Percentiles rank a stretch among this genome's conserved stretches.
Evolutionary conservation across 2,888 invertebrate genomes (phyloP).

Genomic region (Mesorhabditis spiculigera): DNA sequence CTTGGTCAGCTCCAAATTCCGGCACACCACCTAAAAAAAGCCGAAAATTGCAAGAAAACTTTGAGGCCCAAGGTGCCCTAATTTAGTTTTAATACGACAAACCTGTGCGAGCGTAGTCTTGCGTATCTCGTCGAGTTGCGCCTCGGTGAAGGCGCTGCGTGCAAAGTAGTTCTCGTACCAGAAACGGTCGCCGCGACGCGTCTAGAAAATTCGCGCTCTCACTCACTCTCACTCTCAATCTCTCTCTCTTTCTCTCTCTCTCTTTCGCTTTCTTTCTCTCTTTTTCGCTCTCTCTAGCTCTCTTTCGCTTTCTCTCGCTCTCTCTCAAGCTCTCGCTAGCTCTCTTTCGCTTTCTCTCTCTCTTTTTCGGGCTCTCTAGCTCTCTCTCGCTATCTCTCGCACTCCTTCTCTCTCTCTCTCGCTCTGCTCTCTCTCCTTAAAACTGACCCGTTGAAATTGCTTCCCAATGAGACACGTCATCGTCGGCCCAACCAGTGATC

Average conservation of each 20-base stretch:
- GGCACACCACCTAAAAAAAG: constrained; percentile 35
- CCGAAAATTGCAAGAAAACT: too few relatives aligned
- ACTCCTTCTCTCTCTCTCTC: too few relatives aligned
- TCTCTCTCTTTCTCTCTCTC: too few relatives aligned
- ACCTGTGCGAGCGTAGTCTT: constrained; percentile 26
- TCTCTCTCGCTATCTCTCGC: too few relatives aligned
- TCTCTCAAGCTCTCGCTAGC: too few relatives aligned
- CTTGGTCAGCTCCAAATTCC: constrained; percentile 42
- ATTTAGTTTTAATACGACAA: neutral
- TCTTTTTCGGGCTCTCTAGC: too few relatives aligned
- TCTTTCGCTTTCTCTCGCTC: too few relatives aligned
- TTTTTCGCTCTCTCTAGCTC: too few relatives aligned
- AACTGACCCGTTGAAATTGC: constrained; percentile 54
- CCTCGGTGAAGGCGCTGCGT: constrained; percentile 43
- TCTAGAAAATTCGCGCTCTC: constrained; percentile 15
- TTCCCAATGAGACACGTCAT: constrained; percentile 55
- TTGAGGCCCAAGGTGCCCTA: neutral
- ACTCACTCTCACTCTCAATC: neutral
- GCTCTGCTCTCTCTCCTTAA: too few relatives aligned
- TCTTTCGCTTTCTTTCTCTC: too few relatives aligned
- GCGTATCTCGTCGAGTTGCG: constrained; percentile 42
- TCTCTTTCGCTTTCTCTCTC: too few relatives aligned
- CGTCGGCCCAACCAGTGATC: constrained; percentile 55
- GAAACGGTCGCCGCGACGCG: constrained; percentile 52
- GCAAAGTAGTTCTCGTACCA: constrained; percentile 60